Evolutionary conservation across 2,113 vertebrate genomes (phyloP).

Genomic region (Onychorhynchus coronatus): DNA sequence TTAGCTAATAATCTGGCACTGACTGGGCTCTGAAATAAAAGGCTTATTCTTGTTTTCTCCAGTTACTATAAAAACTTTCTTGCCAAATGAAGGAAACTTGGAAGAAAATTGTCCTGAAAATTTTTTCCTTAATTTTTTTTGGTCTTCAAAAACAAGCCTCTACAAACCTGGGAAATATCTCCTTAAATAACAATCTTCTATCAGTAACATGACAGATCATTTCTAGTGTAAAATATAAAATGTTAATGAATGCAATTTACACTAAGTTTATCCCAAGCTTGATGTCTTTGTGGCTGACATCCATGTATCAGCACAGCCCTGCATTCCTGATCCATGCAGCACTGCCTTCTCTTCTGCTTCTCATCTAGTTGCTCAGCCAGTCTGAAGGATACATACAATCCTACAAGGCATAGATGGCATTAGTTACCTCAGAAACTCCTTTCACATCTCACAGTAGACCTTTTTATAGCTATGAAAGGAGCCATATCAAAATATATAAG

Average conservation of each 20-base stretch:
- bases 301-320: background rate
- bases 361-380: background rate
- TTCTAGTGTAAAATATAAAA: background rate
- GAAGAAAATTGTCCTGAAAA: background rate
- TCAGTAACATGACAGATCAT: background rate
- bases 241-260: background rate
- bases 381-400: background rate
- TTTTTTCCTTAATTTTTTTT: background rate
- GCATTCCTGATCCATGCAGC: background rate
- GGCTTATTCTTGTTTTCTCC: background rate
- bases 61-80: background rate
- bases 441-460: background rate
- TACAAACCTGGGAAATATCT: background rate
- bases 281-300: background rate
- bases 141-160: background rate
- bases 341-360: background rate
- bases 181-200: background rate
- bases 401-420: background rate
- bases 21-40: background rate
- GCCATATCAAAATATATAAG: background rate
- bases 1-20: background rate
- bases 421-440: background rate
- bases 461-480: background rate
- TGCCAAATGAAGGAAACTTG: background rate
- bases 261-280: background rate